Evolutionary conservation across 2,797 vertebrate genomes (phyloP).

Genomic region (Myotis daubentonii): DNA sequence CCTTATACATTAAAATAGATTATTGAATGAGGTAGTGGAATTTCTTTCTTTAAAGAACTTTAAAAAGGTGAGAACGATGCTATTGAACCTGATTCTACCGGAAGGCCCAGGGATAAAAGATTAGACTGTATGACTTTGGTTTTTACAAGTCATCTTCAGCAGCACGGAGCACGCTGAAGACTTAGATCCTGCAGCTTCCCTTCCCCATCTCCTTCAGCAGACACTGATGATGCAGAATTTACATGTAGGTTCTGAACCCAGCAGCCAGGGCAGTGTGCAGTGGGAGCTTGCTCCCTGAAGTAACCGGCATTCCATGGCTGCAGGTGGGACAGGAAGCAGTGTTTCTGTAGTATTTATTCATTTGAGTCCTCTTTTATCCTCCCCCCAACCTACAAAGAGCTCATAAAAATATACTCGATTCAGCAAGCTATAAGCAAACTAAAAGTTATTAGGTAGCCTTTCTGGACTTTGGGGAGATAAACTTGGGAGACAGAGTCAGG

Average conservation of each 20-base stretch:
- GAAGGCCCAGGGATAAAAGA: not conserved
- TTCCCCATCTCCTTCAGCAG: not conserved
- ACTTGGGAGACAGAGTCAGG: not conserved
- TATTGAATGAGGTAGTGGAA: not conserved
- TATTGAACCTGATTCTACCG: not conserved
- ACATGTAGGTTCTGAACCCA: not conserved
- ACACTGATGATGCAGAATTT: not conserved
- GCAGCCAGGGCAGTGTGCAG: not conserved
- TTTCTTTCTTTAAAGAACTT: slow-evolving; percentile 17
- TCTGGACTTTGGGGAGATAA: not conserved
- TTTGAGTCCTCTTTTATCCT: not conserved
- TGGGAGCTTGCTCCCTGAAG: not conserved
- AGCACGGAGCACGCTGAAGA: not conserved
- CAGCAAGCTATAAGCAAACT: slow-evolving; percentile 19
- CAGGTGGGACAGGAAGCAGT: not conserved
- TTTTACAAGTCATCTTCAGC: slow-evolving; percentile 3
- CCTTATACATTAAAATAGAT: not conserved
- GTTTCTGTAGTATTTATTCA: not conserved
- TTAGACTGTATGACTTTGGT: not conserved
- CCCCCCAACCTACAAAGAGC: not conserved
- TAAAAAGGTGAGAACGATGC: slow-evolving; percentile 17
- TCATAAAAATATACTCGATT: not conserved
- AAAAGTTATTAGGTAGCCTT: slow-evolving; percentile 37
- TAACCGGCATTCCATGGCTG: not conserved
- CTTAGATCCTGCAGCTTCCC: not conserved